Percentiles rank a stretch among this genome's conserved stretches.
Evolutionary conservation across 2,888 invertebrate genomes (phyloP).

Genomic region (Oscheius sp.): DNA sequence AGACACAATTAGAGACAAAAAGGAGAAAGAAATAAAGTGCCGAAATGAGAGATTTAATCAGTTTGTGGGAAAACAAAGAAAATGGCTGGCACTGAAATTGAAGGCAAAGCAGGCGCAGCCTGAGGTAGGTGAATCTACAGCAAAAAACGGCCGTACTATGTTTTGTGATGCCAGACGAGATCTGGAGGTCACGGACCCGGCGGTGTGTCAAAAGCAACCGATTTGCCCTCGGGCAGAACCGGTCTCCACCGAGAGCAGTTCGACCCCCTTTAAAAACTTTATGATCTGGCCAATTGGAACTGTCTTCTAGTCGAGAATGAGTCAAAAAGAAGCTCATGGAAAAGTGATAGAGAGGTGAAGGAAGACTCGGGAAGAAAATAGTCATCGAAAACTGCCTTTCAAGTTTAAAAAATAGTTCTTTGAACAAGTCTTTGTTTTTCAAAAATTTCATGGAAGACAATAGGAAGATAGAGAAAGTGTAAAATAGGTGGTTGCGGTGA

Average conservation of each 20-base stretch:
- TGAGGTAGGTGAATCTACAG: neutral
- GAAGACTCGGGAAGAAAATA: neutral
- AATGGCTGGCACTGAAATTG: no score
- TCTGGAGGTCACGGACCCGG: slow-evolving; percentile 36
- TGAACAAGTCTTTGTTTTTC: neutral
- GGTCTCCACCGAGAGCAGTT: slow-evolving; percentile 21
- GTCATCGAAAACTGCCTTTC: no score
- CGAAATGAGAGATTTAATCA: no score
- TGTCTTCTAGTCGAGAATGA: neutral
- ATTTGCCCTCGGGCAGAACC: slow-evolving; percentile 35
- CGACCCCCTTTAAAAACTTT: slow-evolving; percentile 15
- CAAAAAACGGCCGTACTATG: slow-evolving; percentile 12
- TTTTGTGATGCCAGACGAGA: slow-evolving; percentile 32
- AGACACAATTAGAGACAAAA: no score
- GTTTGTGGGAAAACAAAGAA: no score
- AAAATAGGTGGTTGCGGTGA: slow-evolving; percentile 28
- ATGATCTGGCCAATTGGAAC: no score
- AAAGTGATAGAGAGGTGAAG: neutral
- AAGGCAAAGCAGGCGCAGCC: no score
- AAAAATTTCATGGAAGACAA: neutral
- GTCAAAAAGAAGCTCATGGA: neutral
- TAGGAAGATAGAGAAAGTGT: slow-evolving; percentile 16
- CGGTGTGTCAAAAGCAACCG: slow-evolving; percentile 36
- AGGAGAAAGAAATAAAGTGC: neutral
- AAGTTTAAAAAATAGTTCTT: no score